Evolutionary conservation across 1,140 invertebrate species (phyloP).

Genomic region (Halesus radiatus): DNA sequence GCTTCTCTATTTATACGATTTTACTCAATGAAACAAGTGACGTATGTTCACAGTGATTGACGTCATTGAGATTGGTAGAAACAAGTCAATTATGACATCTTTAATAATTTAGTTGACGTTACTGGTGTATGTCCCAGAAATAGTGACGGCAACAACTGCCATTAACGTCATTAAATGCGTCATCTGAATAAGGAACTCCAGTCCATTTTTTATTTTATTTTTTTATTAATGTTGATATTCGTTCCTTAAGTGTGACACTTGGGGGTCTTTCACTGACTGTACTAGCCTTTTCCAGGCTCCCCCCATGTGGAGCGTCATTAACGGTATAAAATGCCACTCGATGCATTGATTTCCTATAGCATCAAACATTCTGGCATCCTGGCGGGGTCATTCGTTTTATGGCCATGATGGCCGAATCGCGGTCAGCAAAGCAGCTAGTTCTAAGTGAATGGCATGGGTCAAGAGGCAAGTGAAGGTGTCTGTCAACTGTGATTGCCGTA

Average conservation of each 20-base stretch:
- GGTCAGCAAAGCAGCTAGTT: background rate
- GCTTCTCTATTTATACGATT: no score
- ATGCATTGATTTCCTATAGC: conserved; percentile 30
- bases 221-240: no score
- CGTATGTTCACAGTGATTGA: no score
- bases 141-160: no score
- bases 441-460: background rate
- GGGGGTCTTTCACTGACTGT: conserved; percentile 60
- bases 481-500: background rate
- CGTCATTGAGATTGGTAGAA: no score
- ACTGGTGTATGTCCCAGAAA: no score
- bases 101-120: no score
- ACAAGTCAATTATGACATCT: no score
- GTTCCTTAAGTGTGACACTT: conserved; percentile 33
- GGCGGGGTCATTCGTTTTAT: background rate
- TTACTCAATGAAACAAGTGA: no score
- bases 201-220: no score
- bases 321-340: conserved; percentile 63
- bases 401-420: background rate
- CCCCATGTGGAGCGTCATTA: conserved; percentile 62
- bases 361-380: conserved; percentile 33
- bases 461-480: background rate
- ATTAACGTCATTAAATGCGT: no score
- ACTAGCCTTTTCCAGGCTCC: conserved; percentile 65
- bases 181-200: no score